Evolutionary conservation across 2,888 invertebrate genomes (phyloP).

Genomic region (Sphaeridia pumilis): DNA sequence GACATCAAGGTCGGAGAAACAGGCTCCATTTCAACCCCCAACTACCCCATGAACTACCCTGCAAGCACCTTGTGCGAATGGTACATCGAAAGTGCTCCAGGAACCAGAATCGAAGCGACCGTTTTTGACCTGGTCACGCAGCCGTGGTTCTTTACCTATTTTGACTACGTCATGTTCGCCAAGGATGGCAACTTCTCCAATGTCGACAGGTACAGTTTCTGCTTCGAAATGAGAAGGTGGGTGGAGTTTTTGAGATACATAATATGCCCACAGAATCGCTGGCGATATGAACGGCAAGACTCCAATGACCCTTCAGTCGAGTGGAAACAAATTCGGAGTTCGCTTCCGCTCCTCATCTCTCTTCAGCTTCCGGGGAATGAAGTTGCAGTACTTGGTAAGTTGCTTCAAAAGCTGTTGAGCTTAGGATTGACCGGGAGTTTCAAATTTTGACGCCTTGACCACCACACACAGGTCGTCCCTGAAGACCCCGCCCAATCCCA

Average conservation of each 20-base stretch:
- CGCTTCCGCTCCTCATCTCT: conserved; percentile 32
- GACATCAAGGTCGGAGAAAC: conserved; percentile 27
- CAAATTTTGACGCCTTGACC: background rate
- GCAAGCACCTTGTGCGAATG: conserved; percentile 30
- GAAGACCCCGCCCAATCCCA: conserved; percentile 4
- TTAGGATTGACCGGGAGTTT: background rate
- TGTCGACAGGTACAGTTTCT: conserved; percentile 35
- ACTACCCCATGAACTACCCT: conserved; percentile 35
- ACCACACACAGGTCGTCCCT: conserved; percentile 2
- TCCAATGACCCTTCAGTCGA: conserved; percentile 29
- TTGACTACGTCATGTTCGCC: conserved; percentile 34
- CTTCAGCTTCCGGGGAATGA: conserved; percentile 35
- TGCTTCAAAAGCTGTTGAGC: no score
- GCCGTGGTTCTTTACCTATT: conserved; percentile 36
- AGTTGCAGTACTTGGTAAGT: conserved; percentile 34
- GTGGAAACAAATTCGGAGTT: conserved; percentile 30
- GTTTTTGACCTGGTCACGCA: conserved; percentile 34
- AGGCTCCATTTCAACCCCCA: conserved; percentile 30
- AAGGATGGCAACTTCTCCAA: conserved; percentile 27
- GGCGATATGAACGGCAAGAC: conserved; percentile 34
- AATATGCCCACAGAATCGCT: conserved; percentile 21
- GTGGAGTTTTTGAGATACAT: background rate
- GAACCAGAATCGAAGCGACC: conserved; percentile 31
- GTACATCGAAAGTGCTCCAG: conserved; percentile 23
- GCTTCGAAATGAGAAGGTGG: background rate